Evolutionary conservation across 2,888 invertebrate genomes (phyloP).

Genomic region (Phortica okadai): DNA sequence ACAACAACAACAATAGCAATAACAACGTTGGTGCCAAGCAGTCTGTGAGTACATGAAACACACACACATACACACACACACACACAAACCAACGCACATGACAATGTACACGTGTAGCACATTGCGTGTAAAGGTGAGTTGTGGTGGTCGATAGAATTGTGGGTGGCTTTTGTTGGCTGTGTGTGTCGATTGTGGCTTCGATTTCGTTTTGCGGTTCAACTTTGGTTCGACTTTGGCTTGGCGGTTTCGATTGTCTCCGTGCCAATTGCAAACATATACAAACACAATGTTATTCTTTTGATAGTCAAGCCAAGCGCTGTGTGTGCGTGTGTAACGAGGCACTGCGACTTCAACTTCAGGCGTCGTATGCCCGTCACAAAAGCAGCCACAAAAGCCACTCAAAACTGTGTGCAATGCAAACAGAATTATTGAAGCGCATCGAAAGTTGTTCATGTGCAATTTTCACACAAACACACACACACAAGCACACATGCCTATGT

Average conservation of each 20-base stretch:
- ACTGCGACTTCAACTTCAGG: slow-evolving; percentile 37
- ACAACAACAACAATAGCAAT: too few species aligned
- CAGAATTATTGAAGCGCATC: slow-evolving; percentile 67
- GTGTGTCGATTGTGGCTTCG: slow-evolving; percentile 37
- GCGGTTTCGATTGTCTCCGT: neutral
- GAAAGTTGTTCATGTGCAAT: slow-evolving; percentile 52
- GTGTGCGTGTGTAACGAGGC: neutral
- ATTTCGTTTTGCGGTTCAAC: slow-evolving; percentile 1
- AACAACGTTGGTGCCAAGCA: slow-evolving; percentile 37
- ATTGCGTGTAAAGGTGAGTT: neutral
- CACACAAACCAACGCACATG: neutral
- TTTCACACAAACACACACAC: slow-evolving; percentile 32
- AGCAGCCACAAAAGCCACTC: slow-evolving; percentile 64
- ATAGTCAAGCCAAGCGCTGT: neutral
- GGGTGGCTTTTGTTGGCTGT: neutral
- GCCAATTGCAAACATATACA: slow-evolving; percentile 54
- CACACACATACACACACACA: neutral
- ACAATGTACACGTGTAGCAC: neutral
- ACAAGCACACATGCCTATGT: neutral
- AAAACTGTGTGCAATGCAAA: slow-evolving; percentile 58
- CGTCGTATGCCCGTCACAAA: neutral
- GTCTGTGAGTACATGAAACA: slow-evolving; percentile 27
- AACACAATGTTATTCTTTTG: slow-evolving; percentile 1
- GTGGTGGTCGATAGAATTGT: neutral
- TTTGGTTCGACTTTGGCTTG: slow-evolving; percentile 1